Conservation (phyloP, 2,888 invertebrate genomes). For the Ypsolopha sequella region DNA sequence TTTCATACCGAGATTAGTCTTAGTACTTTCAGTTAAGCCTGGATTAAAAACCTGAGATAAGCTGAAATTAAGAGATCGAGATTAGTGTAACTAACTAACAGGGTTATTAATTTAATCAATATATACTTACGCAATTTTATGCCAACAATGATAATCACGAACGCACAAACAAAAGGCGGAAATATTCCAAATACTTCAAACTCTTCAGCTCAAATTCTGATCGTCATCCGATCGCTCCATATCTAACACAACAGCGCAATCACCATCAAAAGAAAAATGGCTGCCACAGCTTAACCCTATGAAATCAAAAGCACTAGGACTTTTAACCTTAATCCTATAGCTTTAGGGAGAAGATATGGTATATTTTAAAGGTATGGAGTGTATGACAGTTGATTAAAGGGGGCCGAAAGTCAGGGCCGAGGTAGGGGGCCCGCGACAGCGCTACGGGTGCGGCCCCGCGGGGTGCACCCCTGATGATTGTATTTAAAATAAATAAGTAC, state of each 20-base stretch:
- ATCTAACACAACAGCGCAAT: slow-evolving; percentile 30
- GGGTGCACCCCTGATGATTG: slow-evolving; percentile 67
- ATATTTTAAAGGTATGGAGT: slow-evolving; percentile 27
- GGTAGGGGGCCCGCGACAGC: slow-evolving; percentile 67
- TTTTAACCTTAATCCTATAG: background rate
- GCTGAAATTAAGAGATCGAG: too few species aligned
- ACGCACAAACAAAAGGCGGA: too few species aligned
- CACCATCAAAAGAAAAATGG: slow-evolving; percentile 32
- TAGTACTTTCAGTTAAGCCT: too few species aligned
- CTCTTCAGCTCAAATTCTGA: slow-evolving; percentile 21
- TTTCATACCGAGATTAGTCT: too few species aligned
- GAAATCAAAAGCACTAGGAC: slow-evolving; percentile 10
- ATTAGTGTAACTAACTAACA: too few species aligned
- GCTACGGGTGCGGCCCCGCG: slow-evolving; percentile 52
- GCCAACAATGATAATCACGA: too few species aligned
- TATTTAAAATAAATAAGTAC: slow-evolving; percentile 71
- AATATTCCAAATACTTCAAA: too few species aligned
- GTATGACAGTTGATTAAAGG: slow-evolving; percentile 70
- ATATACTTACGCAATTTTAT: too few species aligned
- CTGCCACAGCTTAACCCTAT: slow-evolving; percentile 23
- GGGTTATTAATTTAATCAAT: too few species aligned
- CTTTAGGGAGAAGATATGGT: too few species aligned
- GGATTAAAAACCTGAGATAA: too few species aligned
- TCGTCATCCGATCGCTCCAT: slow-evolving; percentile 42
- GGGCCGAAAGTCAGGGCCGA: slow-evolving; percentile 56